Percentiles rank a stretch among this genome's conserved stretches.
phyloP scores from a whole-genome alignment of 35 echinoderm and acorn worm species.

The Nesometra sesokonis region DNA sequence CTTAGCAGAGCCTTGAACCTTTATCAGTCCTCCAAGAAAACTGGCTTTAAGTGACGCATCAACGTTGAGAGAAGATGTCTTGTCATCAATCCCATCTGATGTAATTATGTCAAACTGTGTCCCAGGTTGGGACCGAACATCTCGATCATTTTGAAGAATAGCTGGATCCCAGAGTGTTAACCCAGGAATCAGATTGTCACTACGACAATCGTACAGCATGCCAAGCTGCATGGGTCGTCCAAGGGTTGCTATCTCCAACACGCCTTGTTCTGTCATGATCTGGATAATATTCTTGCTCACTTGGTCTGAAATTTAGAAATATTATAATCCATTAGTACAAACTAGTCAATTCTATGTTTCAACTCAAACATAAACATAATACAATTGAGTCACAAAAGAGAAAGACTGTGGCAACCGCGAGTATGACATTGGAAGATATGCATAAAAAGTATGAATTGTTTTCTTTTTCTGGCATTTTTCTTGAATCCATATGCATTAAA shows the following conservation, averaged over 20 bases:
- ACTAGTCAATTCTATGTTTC: too few relatives aligned
- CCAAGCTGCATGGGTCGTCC: conserved; percentile 26
- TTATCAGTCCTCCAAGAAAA: conserved; percentile 3
- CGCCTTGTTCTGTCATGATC: background rate
- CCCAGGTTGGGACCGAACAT: background rate
- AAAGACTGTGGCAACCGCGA: too few relatives aligned
- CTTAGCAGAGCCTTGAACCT: conserved; percentile 2
- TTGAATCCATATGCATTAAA: too few relatives aligned
- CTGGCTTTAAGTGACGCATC: conserved; percentile 3
- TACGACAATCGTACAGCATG: conserved; percentile 45
- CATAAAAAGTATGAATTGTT: too few relatives aligned
- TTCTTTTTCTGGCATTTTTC: too few relatives aligned
- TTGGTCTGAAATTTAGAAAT: too few relatives aligned
- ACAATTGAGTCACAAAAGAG: too few relatives aligned
- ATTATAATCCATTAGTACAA: too few relatives aligned
- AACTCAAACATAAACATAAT: background rate
- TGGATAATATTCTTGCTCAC: too few relatives aligned
- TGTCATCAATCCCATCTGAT: background rate
- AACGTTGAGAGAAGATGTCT: background rate
- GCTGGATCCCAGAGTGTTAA: conserved; percentile 18
- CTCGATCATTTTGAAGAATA: background rate
- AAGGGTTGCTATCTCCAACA: conserved; percentile 1
- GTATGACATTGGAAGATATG: too few relatives aligned
- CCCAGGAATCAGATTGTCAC: conserved; percentile 15
- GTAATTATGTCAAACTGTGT: background rate